Evolutionary conservation across 2,888 invertebrate species (phyloP).

Genomic region (Nysson spinosus): DNA sequence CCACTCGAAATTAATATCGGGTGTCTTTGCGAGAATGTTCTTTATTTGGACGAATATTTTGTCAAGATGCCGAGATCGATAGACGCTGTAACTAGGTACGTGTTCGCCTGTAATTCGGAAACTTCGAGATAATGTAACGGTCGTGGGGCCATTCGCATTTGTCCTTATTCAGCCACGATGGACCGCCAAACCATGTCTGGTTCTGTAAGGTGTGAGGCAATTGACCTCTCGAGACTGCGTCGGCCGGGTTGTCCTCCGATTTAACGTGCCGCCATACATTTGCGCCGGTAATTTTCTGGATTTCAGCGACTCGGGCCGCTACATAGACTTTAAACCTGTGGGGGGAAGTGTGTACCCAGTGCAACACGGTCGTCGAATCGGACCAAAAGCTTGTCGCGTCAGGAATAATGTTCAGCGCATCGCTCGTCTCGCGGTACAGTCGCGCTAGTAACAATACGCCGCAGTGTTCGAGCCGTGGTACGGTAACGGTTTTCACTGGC

Average conservation of each 20-base stretch:
- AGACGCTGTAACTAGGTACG: too few relatives aligned
- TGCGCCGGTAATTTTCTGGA: background rate
- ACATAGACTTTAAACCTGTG: constrained; percentile 1
- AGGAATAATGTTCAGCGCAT: background rate
- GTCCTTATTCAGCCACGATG: background rate
- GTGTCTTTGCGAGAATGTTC: too few relatives aligned
- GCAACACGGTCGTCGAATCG: constrained; percentile 1
- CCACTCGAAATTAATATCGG: too few relatives aligned
- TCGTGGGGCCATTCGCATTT: background rate
- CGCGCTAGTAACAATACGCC: background rate
- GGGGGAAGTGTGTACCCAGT: background rate
- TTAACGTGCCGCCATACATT: constrained; percentile 4
- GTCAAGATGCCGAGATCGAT: too few relatives aligned
- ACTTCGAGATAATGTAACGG: too few relatives aligned
- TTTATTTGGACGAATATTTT: too few relatives aligned
- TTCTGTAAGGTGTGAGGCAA: background rate
- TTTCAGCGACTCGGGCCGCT: constrained; percentile 7
- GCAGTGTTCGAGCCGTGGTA: constrained; percentile 16
- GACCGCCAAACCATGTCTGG: background rate
- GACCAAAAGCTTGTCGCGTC: background rate
- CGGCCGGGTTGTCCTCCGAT: constrained; percentile 10
- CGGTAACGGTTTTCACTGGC: background rate
- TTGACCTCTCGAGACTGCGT: background rate
- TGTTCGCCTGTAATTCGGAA: too few relatives aligned
- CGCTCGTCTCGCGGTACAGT: background rate